A percentile compares a stretch with the other conserved stretches of the same genome.
Evolutionary conservation across 2,888 invertebrate species (phyloP).

Genomic region (Busseola fusca): DNA sequence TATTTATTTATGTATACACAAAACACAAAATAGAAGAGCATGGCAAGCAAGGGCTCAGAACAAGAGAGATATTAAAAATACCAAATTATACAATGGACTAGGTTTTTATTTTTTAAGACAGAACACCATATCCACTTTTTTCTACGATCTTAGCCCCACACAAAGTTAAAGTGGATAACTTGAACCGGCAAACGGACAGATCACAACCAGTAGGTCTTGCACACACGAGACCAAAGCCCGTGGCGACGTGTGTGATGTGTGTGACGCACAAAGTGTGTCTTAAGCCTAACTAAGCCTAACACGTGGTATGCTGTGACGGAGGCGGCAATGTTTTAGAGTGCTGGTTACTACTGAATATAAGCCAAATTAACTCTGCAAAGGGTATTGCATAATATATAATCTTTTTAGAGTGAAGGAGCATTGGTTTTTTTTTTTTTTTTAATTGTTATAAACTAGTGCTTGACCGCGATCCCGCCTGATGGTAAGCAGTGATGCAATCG

Average conservation of each 20-base stretch:
- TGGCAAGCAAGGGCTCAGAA: not conserved
- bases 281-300: too few species aligned
- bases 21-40: not conserved
- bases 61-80: not conserved
- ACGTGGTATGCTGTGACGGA: not conserved
- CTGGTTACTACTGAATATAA: not conserved
- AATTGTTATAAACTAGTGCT: not conserved
- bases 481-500: too few species aligned
- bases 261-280: too few species aligned
- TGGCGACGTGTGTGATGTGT: slow-evolving; percentile 5
- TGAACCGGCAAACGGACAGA: slow-evolving; percentile 11
- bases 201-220: slow-evolving; percentile 8
- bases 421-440: too few species aligned
- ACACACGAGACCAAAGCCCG: slow-evolving; percentile 17
- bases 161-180: slow-evolving; percentile 18
- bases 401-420: not conserved
- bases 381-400: not conserved
- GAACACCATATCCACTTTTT: slow-evolving; percentile 10
- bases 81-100: not conserved
- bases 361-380: not conserved
- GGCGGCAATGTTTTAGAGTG: slow-evolving; percentile 33
- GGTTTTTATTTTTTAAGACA: not conserved
- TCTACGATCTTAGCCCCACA: not conserved
- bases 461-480: too few species aligned
- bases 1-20: not conserved